phyloP scores from a whole-genome alignment of 2,113 vertebrate genomes.

The Rhodinocichla rosea region DNA sequence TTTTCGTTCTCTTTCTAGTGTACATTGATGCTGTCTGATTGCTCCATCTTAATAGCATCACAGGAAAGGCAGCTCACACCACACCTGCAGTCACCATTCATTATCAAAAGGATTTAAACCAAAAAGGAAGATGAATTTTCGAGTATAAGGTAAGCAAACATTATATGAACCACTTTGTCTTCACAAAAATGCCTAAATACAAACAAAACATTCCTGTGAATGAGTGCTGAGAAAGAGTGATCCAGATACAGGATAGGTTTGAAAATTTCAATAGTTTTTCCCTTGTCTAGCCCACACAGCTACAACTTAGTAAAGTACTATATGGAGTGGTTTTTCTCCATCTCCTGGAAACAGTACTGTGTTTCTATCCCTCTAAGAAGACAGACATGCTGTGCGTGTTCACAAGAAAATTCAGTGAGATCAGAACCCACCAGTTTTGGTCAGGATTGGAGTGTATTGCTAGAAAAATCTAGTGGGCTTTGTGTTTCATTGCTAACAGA shows the following conservation, averaged over 20 bases:
- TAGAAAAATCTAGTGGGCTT: not conserved
- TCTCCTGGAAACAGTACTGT: not conserved
- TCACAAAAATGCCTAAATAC: not conserved
- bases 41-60: not conserved
- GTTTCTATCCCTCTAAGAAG: not conserved
- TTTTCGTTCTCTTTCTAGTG: not conserved
- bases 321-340: not conserved
- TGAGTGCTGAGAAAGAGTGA: not conserved
- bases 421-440: not conserved
- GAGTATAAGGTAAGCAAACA: not conserved
- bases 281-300: not conserved
- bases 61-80: not conserved
- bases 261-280: not conserved
- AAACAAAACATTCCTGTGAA: not conserved
- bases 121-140: not conserved
- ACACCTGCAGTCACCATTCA: not conserved
- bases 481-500: not conserved
- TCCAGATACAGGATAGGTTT: not conserved
- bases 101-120: not conserved
- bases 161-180: not conserved
- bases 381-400: rapidly evolving
- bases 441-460: not conserved
- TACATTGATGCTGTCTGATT: not conserved
- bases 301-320: not conserved
- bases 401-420: not conserved